Evolutionary conservation across 1,140 invertebrate species (phyloP).

Genomic region (Drosophila bifasciata): DNA sequence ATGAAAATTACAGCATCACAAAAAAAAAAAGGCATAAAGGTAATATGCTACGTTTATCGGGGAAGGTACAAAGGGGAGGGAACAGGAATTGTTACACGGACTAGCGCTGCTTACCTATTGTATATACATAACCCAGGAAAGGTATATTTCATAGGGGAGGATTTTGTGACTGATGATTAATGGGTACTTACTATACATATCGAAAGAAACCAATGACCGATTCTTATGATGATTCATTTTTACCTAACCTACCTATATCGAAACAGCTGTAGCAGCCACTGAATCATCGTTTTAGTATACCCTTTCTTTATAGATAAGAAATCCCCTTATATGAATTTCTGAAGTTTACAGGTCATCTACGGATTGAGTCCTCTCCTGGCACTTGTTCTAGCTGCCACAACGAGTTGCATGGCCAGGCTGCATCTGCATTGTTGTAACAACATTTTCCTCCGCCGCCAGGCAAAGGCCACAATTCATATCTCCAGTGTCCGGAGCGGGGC

Average conservation of each 20-base stretch:
- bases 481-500: constrained; percentile 28
- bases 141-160: neutral
- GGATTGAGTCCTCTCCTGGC: neutral
- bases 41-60: constrained; percentile 13
- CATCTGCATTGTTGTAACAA: constrained; percentile 31
- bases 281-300: no score
- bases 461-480: constrained; percentile 59
- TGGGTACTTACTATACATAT: neutral
- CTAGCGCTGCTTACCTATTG: constrained; percentile 16
- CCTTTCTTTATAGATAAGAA: no score
- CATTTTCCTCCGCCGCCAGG: constrained; percentile 31
- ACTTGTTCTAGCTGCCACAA: constrained; percentile 12
- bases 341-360: constrained; percentile 15
- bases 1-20: constrained; percentile 58
- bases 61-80: neutral
- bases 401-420: neutral
- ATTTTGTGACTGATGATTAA: neutral
- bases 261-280: no score
- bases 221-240: no score
- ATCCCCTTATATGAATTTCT: neutral
- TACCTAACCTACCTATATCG: no score
- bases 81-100: constrained; percentile 8
- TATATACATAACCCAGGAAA: neutral
- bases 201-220: no score
- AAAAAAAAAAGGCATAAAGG: constrained; percentile 14